Evolutionary conservation across 1,140 invertebrate genomes (phyloP).

Genomic region (Ceratosolen fusciceps): DNA sequence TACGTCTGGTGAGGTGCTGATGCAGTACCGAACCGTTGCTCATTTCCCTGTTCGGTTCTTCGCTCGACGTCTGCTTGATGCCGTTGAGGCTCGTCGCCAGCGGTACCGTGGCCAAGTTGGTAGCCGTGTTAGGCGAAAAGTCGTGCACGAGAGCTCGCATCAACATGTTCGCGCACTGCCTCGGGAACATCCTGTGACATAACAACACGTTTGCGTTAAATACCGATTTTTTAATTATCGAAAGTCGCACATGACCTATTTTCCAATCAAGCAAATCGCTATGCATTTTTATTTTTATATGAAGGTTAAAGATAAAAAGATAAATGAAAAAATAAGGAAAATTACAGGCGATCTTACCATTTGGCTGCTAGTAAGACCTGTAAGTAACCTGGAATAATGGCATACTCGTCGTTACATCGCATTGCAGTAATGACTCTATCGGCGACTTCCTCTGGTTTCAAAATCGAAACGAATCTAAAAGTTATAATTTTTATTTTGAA

Average conservation of each 20-base stretch:
- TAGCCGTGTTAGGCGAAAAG: conserved; percentile 71
- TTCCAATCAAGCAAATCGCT: no score
- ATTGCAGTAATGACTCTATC: conserved; percentile 87
- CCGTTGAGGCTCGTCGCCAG: neutral
- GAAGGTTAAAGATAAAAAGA: no score
- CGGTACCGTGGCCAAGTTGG: neutral
- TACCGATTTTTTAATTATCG: neutral
- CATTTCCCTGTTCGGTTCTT: conserved; percentile 56
- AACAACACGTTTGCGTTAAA: neutral
- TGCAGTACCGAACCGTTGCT: conserved; percentile 57
- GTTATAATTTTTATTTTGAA: neutral
- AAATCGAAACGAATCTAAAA: conserved; percentile 82
- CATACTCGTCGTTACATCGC: conserved; percentile 82
- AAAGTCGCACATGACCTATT: no score
- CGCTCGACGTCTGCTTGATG: neutral
- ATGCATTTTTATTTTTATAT: no score
- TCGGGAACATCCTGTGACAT: conserved; percentile 76
- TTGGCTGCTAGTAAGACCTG: conserved; percentile 77
- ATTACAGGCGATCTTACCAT: conserved; percentile 73
- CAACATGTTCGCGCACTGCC: conserved; percentile 76
- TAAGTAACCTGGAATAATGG: conserved; percentile 84
- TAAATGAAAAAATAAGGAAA: no score
- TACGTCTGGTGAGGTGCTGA: conserved; percentile 65
- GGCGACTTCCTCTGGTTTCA: conserved; percentile 89
- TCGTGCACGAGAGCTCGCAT: conserved; percentile 77